phyloP scores from a whole-genome alignment of 2,113 vertebrate genomes.

The Serinus canaria region DNA sequence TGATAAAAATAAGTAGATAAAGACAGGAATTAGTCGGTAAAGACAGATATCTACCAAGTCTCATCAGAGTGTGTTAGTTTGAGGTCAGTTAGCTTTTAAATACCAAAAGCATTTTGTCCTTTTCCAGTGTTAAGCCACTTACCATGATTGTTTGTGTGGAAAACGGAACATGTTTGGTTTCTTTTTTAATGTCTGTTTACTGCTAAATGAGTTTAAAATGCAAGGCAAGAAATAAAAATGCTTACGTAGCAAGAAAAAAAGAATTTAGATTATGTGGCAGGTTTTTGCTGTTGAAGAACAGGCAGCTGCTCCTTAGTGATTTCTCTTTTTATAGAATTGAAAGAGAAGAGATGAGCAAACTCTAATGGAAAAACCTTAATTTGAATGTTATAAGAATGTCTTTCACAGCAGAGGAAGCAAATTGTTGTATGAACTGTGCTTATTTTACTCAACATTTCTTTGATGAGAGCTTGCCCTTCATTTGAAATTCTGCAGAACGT shows the following conservation, averaged over 20 bases:
- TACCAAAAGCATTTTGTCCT: neutral
- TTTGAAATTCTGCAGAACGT: neutral
- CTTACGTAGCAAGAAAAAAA: neutral
- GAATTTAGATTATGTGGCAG: constrained; percentile 46
- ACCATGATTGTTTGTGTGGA: neutral
- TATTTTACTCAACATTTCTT: neutral
- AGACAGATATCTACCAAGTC: neutral
- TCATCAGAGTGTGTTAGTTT: neutral
- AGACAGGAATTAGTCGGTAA: neutral
- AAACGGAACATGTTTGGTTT: neutral
- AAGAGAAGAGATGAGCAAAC: constrained; percentile 49
- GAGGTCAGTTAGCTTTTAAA: neutral
- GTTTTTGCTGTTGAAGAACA: constrained; percentile 62
- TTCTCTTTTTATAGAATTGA: constrained; percentile 60
- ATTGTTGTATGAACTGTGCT: neutral
- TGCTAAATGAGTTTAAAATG: constrained; percentile 25
- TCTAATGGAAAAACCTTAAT: constrained; percentile 26
- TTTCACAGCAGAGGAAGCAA: constrained; percentile 51
- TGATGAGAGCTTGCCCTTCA: constrained; percentile 19
- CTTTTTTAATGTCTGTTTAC: neutral
- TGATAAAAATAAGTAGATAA: neutral
- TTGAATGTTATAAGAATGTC: constrained; percentile 12
- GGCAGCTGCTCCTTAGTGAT: constrained; percentile 58
- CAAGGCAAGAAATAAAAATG: constrained; percentile 29
- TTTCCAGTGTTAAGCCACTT: neutral